A percentile compares a stretch with the other conserved stretches of the same genome.
Evolutionary conservation across 2,888 invertebrate species (phyloP).

Genomic region (Thelaira solivaga): DNA sequence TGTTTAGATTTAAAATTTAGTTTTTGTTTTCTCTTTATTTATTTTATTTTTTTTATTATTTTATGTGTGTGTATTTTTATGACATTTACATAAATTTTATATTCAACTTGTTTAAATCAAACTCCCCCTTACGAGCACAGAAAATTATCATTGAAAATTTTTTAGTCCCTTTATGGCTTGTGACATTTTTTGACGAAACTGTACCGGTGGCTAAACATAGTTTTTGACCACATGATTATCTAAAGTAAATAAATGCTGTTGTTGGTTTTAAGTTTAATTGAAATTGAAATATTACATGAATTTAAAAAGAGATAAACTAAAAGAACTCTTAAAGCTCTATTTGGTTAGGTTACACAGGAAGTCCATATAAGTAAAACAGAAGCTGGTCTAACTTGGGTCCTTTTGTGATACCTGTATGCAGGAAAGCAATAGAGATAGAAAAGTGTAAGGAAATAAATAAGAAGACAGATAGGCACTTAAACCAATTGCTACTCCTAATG

Average conservation of each 20-base stretch:
- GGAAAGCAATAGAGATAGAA: too few species aligned
- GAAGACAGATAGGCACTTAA: too few species aligned
- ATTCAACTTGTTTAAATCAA: not conserved
- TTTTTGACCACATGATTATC: not conserved
- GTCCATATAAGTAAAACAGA: too few species aligned
- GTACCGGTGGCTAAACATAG: not conserved
- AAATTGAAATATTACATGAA: not conserved
- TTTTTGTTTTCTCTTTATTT: conserved; percentile 65
- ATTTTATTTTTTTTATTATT: conserved; percentile 66
- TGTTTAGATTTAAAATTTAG: conserved; percentile 72
- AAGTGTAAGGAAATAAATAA: too few species aligned
- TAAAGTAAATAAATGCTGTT: too few species aligned
- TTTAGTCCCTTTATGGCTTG: not conserved
- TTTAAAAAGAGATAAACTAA: too few species aligned
- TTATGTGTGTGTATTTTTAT: conserved; percentile 51
- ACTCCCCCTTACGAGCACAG: not conserved
- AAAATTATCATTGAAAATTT: not conserved
- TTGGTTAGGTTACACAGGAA: too few species aligned
- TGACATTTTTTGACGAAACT: conserved; percentile 20
- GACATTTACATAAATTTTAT: conserved; percentile 41
- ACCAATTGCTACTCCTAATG: too few species aligned
- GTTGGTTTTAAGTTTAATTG: not conserved
- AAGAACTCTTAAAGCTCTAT: too few species aligned
- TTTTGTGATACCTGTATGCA: too few species aligned
- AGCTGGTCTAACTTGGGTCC: too few species aligned